A percentile compares a stretch with the other conserved stretches of the same genome.
Conservation (phyloP, 2,888 invertebrate genomes). For the Meiosimyza decipiens region DNA sequence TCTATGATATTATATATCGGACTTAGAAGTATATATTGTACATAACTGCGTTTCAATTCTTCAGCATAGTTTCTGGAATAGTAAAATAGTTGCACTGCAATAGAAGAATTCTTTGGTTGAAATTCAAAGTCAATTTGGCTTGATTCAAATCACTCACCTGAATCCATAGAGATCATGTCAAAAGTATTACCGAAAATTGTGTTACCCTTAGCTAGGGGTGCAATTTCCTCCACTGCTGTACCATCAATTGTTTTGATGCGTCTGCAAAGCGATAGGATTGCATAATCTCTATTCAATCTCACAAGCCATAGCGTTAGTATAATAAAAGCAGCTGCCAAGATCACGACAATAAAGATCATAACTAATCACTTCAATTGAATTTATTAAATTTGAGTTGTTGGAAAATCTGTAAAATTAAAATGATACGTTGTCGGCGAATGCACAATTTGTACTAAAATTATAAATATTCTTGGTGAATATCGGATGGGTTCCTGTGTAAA, state of each 20-base stretch:
- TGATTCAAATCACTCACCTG: conserved; percentile 42
- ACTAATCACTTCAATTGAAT: conserved; percentile 5
- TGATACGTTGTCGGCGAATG: background rate
- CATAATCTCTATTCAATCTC: conserved; percentile 43
- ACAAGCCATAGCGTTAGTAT: background rate
- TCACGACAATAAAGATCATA: conserved; percentile 8
- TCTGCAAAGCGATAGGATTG: conserved; percentile 39
- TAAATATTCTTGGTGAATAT: no score
- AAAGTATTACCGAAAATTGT: conserved; percentile 56
- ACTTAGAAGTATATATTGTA: conserved; percentile 47
- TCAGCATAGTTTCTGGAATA: conserved; percentile 34
- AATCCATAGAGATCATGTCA: conserved; percentile 52
- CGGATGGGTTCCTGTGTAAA: no score
- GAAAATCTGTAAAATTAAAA: background rate
- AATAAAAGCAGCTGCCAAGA: background rate
- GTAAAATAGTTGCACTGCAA: conserved; percentile 47
- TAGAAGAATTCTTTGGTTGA: background rate
- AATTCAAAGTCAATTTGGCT: background rate
- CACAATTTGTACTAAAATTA: background rate
- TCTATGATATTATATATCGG: conserved; percentile 52
- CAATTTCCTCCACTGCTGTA: conserved; percentile 47
- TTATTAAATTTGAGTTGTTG: background rate
- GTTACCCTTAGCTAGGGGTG: conserved; percentile 40
- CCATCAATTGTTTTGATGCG: conserved; percentile 53
- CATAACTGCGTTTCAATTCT: conserved; percentile 43